These are phyloP conservation scores for Dorcus hopei DNA, from an alignment of 2,888 invertebrate genomes.

Conservation along the genomic window DNA sequence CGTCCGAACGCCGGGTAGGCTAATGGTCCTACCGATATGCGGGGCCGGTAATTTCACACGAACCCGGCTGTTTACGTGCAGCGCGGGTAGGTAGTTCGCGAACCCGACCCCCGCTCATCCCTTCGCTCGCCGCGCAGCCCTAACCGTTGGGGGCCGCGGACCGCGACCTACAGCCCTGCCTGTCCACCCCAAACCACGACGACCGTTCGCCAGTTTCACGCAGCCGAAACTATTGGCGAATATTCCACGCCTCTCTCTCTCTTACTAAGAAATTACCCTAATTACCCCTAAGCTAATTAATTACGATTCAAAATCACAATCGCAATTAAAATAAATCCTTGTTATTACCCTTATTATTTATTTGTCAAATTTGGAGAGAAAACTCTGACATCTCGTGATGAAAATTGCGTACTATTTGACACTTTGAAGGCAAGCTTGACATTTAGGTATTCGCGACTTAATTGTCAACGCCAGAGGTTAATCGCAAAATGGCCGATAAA, in stretches of 20 bases:
- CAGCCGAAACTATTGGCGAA: constrained; percentile 20
- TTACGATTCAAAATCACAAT: too few relatives aligned
- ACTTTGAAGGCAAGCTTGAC: too few relatives aligned
- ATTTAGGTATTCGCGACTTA: too few relatives aligned
- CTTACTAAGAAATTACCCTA: background rate
- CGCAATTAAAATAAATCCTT: too few relatives aligned
- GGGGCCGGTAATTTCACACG: constrained; percentile 39
- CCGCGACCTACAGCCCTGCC: constrained; percentile 28
- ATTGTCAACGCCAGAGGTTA: too few relatives aligned
- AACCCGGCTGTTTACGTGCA: constrained; percentile 33
- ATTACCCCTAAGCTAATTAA: background rate
- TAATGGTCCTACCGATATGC: constrained; percentile 32
- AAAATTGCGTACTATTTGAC: too few relatives aligned
- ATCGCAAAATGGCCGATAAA: too few relatives aligned
- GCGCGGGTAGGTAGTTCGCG: constrained; percentile 36
- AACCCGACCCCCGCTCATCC: constrained; percentile 27
- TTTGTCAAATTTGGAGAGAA: too few relatives aligned
- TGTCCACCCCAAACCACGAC: constrained; percentile 33
- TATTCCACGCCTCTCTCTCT: too few relatives aligned
- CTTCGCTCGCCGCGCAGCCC: constrained; percentile 11
- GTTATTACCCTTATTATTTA: too few relatives aligned
- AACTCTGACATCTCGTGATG: too few relatives aligned
- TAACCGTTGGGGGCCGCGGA: constrained; percentile 30
- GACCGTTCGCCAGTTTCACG: constrained; percentile 23
- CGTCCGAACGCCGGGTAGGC: constrained; percentile 33